Evolutionary conservation across 2,797 vertebrate species (phyloP).

Genomic region (Siniperca obscura): DNA sequence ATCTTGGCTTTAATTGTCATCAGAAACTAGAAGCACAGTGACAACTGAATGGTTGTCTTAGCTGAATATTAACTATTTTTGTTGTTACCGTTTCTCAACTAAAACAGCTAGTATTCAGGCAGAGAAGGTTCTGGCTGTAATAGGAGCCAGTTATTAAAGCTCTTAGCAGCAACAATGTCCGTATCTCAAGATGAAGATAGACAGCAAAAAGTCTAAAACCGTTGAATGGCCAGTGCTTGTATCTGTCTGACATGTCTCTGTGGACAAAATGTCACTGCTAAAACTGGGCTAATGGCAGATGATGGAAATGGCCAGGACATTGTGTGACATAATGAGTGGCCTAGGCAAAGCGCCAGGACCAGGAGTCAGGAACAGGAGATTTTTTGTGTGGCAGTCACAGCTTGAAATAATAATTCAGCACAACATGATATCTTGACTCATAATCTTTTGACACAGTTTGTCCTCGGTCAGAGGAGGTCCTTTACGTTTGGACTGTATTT

Average conservation of each 20-base stretch:
- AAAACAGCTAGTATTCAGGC: neutral
- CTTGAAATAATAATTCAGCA: slow-evolving; percentile 46
- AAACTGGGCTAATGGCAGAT: slow-evolving; percentile 55
- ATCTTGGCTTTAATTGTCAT: neutral
- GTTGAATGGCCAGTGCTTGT: slow-evolving; percentile 17
- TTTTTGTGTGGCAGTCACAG: slow-evolving; percentile 27
- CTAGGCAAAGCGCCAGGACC: slow-evolving; percentile 36
- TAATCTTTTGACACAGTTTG: slow-evolving; percentile 35
- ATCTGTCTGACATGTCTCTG: slow-evolving; percentile 15
- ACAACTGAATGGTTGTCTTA: neutral
- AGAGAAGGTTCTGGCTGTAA: neutral
- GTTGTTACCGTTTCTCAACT: neutral
- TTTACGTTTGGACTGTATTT: slow-evolving; percentile 10
- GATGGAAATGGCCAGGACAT: slow-evolving; percentile 38
- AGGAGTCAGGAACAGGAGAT: slow-evolving; percentile 44
- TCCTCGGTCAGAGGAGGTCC: neutral
- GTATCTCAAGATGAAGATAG: neutral
- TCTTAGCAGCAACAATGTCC: neutral
- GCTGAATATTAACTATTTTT: neutral
- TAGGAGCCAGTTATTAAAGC: slow-evolving; percentile 7
- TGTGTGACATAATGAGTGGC: slow-evolving; percentile 52
- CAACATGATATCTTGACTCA: slow-evolving; percentile 31
- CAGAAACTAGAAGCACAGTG: neutral
- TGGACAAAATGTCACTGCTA: slow-evolving; percentile 36
- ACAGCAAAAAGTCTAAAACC: slow-evolving; percentile 1